Percentiles rank a stretch among this genome's conserved stretches.
These are phyloP conservation scores for Typhlichthys eigenmanni DNA, from an alignment of 2,797 vertebrate genomes.

Conservation along the genomic window DNA sequence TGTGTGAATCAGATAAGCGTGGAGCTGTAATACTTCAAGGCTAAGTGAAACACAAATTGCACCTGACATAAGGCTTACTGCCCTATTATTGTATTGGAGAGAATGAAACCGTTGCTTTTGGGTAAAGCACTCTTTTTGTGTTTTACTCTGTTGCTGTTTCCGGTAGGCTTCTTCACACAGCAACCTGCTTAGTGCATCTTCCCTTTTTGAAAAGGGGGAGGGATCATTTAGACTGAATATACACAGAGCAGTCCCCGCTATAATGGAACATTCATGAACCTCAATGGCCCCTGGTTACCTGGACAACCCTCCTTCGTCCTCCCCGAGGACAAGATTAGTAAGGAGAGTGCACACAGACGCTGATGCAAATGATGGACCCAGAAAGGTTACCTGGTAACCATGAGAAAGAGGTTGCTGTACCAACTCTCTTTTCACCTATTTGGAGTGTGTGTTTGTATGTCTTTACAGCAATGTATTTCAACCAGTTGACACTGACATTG, in stretches of 20 bases:
- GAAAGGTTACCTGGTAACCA: conserved; percentile 61
- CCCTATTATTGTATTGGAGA: not conserved
- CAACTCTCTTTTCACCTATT: conserved; percentile 33
- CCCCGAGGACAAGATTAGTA: conserved; percentile 37
- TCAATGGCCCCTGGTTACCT: conserved; percentile 68
- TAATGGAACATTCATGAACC: conserved; percentile 68
- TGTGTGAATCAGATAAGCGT: conserved; percentile 32
- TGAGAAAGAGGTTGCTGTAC: conserved; percentile 22
- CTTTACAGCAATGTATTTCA: not conserved
- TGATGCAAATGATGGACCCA: conserved; percentile 55
- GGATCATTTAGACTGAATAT: conserved; percentile 27
- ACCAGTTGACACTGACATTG: conserved; percentile 17
- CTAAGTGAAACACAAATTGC: conserved; percentile 6
- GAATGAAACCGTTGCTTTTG: not conserved
- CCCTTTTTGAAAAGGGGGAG: conserved; percentile 33
- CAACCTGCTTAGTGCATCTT: conserved; percentile 8
- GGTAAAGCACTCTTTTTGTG: not conserved
- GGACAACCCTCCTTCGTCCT: conserved; percentile 57
- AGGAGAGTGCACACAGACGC: not conserved
- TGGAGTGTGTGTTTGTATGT: conserved; percentile 11
- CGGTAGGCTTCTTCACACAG: not conserved
- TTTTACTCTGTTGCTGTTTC: not conserved
- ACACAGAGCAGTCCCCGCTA: conserved; percentile 26
- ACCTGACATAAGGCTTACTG: conserved; percentile 11
- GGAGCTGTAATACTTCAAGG: conserved; percentile 27